These are phyloP conservation scores for Polyploca ridens DNA, from an alignment of 2,888 invertebrate genomes.

Conservation along the genomic window DNA sequence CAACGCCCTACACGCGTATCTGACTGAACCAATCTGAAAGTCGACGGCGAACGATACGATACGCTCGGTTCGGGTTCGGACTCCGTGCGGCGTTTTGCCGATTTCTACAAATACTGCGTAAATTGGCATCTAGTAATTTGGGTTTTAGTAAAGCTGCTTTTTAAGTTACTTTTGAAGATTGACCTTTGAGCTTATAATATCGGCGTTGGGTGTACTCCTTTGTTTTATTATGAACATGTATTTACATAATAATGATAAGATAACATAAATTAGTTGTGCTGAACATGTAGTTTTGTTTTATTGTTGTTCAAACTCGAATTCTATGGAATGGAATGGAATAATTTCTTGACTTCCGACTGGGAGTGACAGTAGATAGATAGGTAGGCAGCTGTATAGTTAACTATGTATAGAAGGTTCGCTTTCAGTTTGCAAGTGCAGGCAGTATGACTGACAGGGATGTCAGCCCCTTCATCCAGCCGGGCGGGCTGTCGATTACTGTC, in stretches of 20 bases:
- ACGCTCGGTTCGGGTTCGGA: constrained; percentile 43
- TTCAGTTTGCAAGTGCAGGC: no score
- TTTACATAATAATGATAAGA: neutral
- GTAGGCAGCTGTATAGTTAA: neutral
- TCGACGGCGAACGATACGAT: constrained; percentile 41
- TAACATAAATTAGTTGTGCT: neutral
- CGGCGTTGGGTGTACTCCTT: no score
- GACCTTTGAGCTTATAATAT: no score
- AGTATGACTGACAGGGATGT: neutral
- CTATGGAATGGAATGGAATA: neutral
- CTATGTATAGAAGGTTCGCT: neutral
- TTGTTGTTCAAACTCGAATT: neutral
- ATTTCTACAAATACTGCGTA: constrained; percentile 31
- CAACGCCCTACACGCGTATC: constrained; percentile 63
- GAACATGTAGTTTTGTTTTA: neutral
- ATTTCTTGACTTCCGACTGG: neutral
- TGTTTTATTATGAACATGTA: no score
- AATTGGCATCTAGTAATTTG: neutral
- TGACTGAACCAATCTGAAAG: constrained; percentile 63
- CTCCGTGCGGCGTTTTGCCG: constrained; percentile 36
- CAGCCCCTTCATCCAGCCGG: neutral
- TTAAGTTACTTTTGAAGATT: neutral
- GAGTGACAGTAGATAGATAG: no score
- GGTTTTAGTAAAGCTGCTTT: neutral
- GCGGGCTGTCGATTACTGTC: constrained; percentile 24